phyloP scores from a whole-genome alignment of 2,113 vertebrate genomes.

The Corythornis vintsioides region DNA sequence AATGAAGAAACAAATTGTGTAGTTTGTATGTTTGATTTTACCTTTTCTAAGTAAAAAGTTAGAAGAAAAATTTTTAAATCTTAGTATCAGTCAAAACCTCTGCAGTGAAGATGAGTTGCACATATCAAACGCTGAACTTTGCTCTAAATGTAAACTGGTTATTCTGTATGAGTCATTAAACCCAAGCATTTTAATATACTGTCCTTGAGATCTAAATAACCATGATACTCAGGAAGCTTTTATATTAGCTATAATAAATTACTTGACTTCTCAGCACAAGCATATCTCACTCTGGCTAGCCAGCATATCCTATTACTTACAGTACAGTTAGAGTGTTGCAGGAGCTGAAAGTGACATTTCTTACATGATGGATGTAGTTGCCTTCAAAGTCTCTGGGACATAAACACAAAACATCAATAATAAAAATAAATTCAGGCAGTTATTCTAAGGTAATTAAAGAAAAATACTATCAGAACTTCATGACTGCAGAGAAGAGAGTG shows the following conservation, averaged over 20 bases:
- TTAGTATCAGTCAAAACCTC: not conserved
- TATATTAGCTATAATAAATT: not conserved
- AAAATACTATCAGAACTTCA: not conserved
- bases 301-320: conserved; percentile 80
- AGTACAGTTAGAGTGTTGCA: conserved; percentile 91
- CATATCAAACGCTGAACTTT: not conserved
- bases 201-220: not conserved
- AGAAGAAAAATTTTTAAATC: not conserved
- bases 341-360: conserved; percentile 87
- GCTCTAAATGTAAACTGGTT: not conserved
- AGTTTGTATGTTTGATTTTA: not conserved
- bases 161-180: not conserved
- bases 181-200: not conserved
- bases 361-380: conserved; percentile 88
- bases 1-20: not conserved
- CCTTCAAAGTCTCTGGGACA: conserved; percentile 90
- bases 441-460: not conserved
- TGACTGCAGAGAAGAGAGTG: not conserved
- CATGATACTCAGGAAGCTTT: not conserved
- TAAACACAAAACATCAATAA: conserved; percentile 50
- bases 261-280: not conserved
- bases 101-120: not conserved
- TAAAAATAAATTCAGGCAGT: conserved; percentile 4
- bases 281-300: not conserved
- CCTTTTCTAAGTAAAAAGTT: not conserved